phyloP scores from a whole-genome alignment of 2,797 vertebrate species.

The Anguilla pacifica region DNA sequence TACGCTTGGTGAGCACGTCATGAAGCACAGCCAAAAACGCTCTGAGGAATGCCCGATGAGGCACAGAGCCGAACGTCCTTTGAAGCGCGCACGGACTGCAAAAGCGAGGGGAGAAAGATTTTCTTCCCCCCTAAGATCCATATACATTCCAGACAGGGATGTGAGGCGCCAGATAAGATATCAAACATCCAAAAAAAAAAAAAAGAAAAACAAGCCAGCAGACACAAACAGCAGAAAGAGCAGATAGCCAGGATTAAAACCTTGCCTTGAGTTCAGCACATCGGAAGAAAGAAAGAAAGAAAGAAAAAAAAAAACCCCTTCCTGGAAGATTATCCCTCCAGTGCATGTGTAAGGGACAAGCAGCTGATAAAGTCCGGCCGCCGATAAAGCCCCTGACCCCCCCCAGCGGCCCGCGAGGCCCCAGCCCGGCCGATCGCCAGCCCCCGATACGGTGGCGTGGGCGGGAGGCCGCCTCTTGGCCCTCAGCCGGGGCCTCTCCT shows the following conservation, averaged over 20 bases:
- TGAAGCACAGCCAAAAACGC: not conserved
- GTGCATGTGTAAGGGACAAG: slow-evolving; percentile 67
- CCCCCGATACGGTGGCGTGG: slow-evolving; percentile 46
- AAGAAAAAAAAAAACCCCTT: slow-evolving; percentile 31
- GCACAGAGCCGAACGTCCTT: not conserved
- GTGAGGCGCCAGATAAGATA: slow-evolving; percentile 23
- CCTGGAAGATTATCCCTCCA: slow-evolving; percentile 60
- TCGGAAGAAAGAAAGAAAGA: slow-evolving; percentile 51
- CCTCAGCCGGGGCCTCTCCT: not conserved
- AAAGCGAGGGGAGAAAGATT: not conserved
- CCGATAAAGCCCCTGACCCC: slow-evolving; percentile 65
- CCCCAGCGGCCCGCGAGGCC: slow-evolving; percentile 53
- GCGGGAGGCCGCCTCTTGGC: slow-evolving; percentile 33
- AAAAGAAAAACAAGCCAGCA: not conserved
- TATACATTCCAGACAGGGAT: slow-evolving; percentile 1
- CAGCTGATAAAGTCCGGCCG: slow-evolving; percentile 60
- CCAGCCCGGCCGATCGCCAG: slow-evolving; percentile 47
- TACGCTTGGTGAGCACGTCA: not conserved
- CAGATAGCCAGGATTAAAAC: slow-evolving; percentile 17
- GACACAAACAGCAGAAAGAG: slow-evolving; percentile 15
- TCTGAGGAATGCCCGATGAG: not conserved
- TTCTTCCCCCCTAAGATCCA: not conserved
- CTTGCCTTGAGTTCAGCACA: slow-evolving; percentile 43
- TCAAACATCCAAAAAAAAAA: not conserved
- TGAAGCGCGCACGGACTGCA: not conserved